Evolutionary conservation across 2,888 invertebrate genomes (phyloP).

Genomic region (Erpobdella octoculata): DNA sequence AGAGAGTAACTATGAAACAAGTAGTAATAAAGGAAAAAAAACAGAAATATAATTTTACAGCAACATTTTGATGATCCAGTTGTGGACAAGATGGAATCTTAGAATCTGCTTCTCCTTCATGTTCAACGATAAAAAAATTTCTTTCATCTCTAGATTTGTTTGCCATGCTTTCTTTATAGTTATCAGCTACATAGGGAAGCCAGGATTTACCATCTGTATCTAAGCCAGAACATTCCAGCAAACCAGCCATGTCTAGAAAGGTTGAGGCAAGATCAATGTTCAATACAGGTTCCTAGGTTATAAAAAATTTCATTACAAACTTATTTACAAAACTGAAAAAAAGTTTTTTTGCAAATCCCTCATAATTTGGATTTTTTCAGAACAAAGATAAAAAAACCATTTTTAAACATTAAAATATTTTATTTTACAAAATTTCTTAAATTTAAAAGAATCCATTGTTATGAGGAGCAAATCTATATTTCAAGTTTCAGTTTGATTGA

Average conservation of each 20-base stretch:
- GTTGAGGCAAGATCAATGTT: constrained; percentile 80
- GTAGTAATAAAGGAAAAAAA: neutral
- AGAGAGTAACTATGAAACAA: neutral
- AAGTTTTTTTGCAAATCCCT: too few species aligned
- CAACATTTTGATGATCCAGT: constrained; percentile 58
- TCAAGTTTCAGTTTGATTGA: too few species aligned
- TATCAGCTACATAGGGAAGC: neutral
- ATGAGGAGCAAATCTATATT: too few species aligned
- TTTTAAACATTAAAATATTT: too few species aligned
- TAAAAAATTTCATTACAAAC: constrained; percentile 30
- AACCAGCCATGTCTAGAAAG: constrained; percentile 65
- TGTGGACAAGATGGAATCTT: constrained; percentile 63
- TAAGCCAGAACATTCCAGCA: constrained; percentile 58
- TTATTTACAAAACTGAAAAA: too few species aligned
- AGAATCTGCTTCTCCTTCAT: constrained; percentile 65
- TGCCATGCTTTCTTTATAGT: neutral
- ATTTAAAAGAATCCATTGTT: too few species aligned
- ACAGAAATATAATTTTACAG: constrained; percentile 56
- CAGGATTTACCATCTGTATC: constrained; percentile 59
- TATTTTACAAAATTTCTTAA: too few species aligned
- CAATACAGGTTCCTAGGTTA: constrained; percentile 59
- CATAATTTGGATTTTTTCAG: too few species aligned
- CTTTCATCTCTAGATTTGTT: too few species aligned
- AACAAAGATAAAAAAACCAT: too few species aligned
- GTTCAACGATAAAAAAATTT: constrained; percentile 68